These are phyloP conservation scores for Punctoribates punctum DNA, from an alignment of 2,888 invertebrate genomes.

Conservation along the genomic window DNA sequence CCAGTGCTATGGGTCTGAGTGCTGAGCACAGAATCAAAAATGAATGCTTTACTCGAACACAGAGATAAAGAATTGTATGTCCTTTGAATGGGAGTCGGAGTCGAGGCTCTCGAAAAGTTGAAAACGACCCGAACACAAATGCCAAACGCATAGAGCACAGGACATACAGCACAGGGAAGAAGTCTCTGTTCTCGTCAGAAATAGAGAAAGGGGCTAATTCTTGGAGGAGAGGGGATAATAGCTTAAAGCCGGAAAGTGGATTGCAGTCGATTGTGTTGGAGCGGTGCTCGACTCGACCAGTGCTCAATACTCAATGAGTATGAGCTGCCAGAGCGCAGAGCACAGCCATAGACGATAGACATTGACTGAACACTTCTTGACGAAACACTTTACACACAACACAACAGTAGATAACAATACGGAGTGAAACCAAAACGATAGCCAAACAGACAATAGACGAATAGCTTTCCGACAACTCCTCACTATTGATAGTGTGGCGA, in stretches of 20 bases:
- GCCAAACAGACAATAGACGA: not conserved
- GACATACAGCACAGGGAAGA: not conserved
- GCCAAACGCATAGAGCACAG: not conserved
- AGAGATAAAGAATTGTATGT: not conserved
- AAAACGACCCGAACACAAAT: conserved; percentile 5
- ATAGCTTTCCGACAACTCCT: not conserved
- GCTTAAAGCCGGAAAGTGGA: conserved; percentile 36
- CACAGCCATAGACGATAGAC: not conserved
- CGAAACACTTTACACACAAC: conserved; percentile 1
- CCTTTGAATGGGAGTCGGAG: not conserved
- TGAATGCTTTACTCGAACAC: not conserved
- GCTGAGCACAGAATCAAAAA: not conserved
- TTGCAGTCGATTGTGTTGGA: conserved; percentile 18
- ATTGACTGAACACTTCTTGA: conserved; percentile 16
- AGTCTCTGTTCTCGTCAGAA: not conserved
- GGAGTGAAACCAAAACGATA: not conserved
- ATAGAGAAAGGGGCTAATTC: not conserved
- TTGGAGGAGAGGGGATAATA: conserved; percentile 7
- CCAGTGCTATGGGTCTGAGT: not conserved
- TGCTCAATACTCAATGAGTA: not conserved
- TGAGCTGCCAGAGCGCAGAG: not conserved
- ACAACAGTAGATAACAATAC: not conserved
- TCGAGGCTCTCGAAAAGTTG: conserved; percentile 30
- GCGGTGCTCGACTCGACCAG: too few relatives aligned
- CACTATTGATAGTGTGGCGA: too few relatives aligned